These are phyloP conservation scores for Galeopsomyia nigrocyanea DNA, from an alignment of 2,888 invertebrate species.

Conservation along the genomic window DNA sequence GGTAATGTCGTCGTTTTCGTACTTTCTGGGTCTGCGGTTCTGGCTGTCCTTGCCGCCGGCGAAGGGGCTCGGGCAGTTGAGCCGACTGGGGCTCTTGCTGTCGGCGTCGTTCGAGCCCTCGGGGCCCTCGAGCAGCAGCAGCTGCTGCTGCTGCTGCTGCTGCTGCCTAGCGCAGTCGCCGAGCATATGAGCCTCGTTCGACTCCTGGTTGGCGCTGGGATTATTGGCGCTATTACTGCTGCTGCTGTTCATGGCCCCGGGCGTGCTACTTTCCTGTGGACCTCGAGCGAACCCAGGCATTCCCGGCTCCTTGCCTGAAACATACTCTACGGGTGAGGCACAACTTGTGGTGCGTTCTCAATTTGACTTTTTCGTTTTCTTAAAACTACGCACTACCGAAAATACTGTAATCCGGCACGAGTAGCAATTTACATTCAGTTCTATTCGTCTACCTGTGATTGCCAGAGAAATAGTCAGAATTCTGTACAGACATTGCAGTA, in stretches of 20 bases:
- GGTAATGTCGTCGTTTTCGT: conserved; percentile 94
- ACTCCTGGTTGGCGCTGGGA: conserved; percentile 72
- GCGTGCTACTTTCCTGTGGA: conserved; percentile 69
- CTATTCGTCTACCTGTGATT: too few species aligned
- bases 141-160: too few species aligned
- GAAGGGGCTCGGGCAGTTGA: conserved; percentile 83
- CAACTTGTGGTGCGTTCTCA: conserved; percentile 62
- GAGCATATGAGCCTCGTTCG: conserved; percentile 93
- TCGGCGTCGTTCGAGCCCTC: conserved; percentile 75
- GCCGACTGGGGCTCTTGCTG: conserved; percentile 83
- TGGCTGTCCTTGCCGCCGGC: conserved; percentile 79
- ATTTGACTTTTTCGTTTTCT: conserved; percentile 38
- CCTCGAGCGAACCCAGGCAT: conserved; percentile 84
- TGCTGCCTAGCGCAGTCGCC: conserved; percentile 77
- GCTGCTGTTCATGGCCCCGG: conserved; percentile 19
- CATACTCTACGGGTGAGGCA: conserved; percentile 69
- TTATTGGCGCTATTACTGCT: conserved; percentile 1
- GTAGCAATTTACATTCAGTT: too few species aligned
- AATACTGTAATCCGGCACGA: neutral
- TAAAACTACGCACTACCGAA: conserved; percentile 16
- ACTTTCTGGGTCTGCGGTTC: conserved; percentile 84
- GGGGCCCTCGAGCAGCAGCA: conserved; percentile 54
- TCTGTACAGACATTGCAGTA: too few species aligned
- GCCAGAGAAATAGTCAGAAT: too few species aligned
- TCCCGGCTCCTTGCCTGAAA: conserved; percentile 86